Evolutionary conservation across 2,797 vertebrate genomes (phyloP), one percentile per base, ranked within the genome.

Genomic region (Pseudochaenichthys georgianus): DNA sequence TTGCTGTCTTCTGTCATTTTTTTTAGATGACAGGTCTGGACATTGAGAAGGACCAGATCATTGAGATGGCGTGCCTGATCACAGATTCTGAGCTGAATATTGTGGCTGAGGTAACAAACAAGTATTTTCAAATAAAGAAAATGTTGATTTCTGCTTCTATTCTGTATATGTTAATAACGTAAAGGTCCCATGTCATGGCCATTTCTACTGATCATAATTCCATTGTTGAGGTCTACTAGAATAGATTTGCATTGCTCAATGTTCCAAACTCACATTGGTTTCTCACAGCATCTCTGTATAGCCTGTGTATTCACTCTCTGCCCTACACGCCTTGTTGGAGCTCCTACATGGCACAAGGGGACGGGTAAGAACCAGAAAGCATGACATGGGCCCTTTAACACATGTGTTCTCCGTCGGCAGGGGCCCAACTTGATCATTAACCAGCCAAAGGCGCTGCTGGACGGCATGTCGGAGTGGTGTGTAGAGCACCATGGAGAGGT

Each of bases 381-480:
- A 28, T 28, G 28, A 28, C 28, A 28, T 28, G 28, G 28, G 28
- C 4, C 28, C 28, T 28, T 28, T 28, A 75, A 34, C 21, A 48
- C 0, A 5, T 19, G 2, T 77, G 23, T 75, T 64, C 34, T 84
- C 13, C 7, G 6, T 80, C 3, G 9, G 1, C 91, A 99, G 98
- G 98, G 98, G 19, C 98, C 98, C 1, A 97, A 98, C 90, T 77
- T 99, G 91, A 99, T 99, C 2, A 98, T 99, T 42, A 97, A 97
- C 3, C 97, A 99, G 91, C 96, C 97, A 0, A 94, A 97, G 1
- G 94, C 97, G 82, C 90, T 99, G 73, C 92, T 99, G 91, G 96
- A 98, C 3, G 69, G 95, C 87, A 99, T 99, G 98, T 97, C 97
- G 0, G 96, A 98, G 19, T 99, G 98, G 98, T 99, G 97, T 89